A percentile compares a stretch with the other conserved stretches of the same genome.
These are phyloP conservation scores for Drosophila prosaltans DNA, from an alignment of 1,140 invertebrate species.

Conservation along the genomic window DNA sequence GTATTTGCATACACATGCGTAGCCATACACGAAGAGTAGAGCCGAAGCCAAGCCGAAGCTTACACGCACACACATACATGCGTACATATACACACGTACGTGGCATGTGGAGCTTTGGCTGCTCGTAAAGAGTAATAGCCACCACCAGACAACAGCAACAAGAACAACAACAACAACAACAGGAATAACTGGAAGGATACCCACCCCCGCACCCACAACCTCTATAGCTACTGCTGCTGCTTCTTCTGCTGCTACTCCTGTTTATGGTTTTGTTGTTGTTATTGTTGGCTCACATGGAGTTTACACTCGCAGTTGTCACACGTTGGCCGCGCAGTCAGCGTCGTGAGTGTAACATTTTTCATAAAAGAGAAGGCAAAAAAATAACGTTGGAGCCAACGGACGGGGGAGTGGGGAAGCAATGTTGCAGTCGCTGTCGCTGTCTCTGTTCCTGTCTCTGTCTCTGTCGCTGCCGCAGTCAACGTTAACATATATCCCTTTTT, in stretches of 20 bases:
- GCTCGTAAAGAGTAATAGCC: constrained; percentile 74
- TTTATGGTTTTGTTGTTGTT: constrained; percentile 8
- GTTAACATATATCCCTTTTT: constrained; percentile 73
- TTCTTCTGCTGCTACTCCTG: neutral
- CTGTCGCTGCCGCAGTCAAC: constrained; percentile 19
- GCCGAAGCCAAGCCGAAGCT: constrained; percentile 47
- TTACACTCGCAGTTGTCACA: constrained; percentile 72
- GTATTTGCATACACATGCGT: constrained; percentile 79
- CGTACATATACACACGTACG: constrained; percentile 44
- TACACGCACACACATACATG: constrained; percentile 52
- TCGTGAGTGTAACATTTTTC: constrained; percentile 80
- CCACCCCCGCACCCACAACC: constrained; percentile 29
- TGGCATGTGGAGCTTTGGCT: constrained; percentile 66
- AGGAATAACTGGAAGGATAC: constrained; percentile 25
- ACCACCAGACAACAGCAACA: constrained; percentile 60
- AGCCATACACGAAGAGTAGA: constrained; percentile 38
- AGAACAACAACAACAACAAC: constrained; percentile 53
- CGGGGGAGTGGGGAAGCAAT: neutral
- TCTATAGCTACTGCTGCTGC: too few species aligned
- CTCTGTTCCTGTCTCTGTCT: constrained; percentile 20
- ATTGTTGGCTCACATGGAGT: constrained; percentile 67
- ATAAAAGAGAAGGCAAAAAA: constrained; percentile 55
- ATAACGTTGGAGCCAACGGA: neutral
- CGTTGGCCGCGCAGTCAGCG: constrained; percentile 65
- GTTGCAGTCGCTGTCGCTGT: constrained; percentile 23